Percentiles rank a stretch among this genome's conserved stretches.
phyloP scores from a whole-genome alignment of 2,113 vertebrate species.

The Scalopus aquaticus region DNA sequence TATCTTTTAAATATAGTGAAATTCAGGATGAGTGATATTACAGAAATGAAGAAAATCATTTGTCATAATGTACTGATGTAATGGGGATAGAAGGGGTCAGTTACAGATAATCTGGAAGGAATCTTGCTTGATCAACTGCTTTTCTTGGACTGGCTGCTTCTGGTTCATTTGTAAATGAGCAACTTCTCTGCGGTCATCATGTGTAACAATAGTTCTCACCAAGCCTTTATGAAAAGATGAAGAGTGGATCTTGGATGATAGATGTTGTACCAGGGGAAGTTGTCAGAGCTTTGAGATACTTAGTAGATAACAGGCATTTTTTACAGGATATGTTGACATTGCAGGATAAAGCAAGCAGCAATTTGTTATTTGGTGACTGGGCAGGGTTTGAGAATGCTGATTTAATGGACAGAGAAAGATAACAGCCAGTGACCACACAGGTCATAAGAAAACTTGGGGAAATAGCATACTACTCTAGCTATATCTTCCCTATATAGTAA shows the following conservation, averaged over 20 bases:
- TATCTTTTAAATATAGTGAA: neutral
- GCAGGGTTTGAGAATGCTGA: neutral
- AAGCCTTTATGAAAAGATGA: neutral
- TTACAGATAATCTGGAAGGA: neutral
- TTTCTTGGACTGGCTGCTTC: neutral
- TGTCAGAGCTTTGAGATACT: neutral
- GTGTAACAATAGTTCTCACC: neutral
- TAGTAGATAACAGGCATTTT: constrained; percentile 38
- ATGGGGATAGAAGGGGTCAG: neutral
- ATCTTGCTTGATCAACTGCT: neutral
- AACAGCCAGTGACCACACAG: neutral
- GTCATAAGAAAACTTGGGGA: neutral
- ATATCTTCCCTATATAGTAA: neutral
- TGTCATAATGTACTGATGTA: neutral
- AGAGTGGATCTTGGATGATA: neutral
- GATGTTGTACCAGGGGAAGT: neutral
- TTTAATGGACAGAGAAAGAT: neutral
- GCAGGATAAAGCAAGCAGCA: neutral
- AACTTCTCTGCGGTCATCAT: neutral
- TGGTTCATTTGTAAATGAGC: neutral
- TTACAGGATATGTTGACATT: neutral
- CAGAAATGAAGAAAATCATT: neutral
- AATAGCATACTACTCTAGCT: neutral
- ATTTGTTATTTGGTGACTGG: constrained; percentile 1
- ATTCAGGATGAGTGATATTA: neutral